Base-by-base conservation (phyloP, 2,888 invertebrate species). In the Temnothorax rugatulus region DNA sequence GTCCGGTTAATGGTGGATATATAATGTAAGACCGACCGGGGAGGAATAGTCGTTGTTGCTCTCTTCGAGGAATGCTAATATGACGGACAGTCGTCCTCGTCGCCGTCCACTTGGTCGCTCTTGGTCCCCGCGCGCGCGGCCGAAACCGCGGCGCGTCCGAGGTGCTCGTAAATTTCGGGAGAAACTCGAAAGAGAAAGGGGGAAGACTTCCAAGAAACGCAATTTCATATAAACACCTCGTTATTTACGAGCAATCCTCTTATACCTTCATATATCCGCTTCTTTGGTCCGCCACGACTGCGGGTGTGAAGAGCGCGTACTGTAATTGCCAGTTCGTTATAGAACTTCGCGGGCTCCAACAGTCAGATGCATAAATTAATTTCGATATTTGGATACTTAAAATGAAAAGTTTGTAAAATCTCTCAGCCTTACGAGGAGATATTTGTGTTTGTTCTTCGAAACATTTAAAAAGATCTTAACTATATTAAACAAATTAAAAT, bases 161-260 rank as follows among this genome's bases (percentile, higher is more conserved):
- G 87, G 83, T 89, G 89, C 88, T 90, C 91, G 91, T 91, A 92
- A 92, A 92, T 91, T 90, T 88, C 84, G 85, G 83, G 69, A 83
- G 85, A 86, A 88, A 89, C 74, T 86, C 84, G 84, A 89, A 90
- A 86, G 86, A 68, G 83, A 61, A 75, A 77, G 84, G 87, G 88
- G 88, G 57, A 57, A 86, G 85, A 79, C 91, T 92, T 93, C 92
- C 90, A 86, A 89, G 92, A 92, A 93, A 86, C 75, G 91, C 90
- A 91, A 92, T 92, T 92, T 91, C 92, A 88, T 92, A 92, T 92
- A 92, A 93, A 92, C 92, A 92, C 89, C 87, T 88, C 85, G 86
- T 92, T 92, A 92, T 92, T 92, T 92, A 92, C 89, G 92, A 91
- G 87, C 87, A 61, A 83, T 85, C 66, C 81, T 84, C 83, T 76